Base-by-base conservation (phyloP, 1,140 invertebrate species). In the Micrasema longulum region DNA sequence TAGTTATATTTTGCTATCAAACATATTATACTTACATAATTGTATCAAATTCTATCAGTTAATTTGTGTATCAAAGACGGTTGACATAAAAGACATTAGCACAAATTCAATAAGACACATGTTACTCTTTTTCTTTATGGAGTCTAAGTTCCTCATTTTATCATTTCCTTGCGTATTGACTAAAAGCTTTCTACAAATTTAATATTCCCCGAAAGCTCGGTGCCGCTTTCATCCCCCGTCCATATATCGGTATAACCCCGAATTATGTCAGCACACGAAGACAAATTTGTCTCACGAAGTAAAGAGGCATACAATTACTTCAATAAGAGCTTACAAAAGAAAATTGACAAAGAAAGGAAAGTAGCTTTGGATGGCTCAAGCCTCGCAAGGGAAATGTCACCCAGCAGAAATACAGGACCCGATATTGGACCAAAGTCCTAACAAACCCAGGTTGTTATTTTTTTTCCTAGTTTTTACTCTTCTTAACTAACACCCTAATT, bases 291-390 rank as follows among this genome's bases (percentile, higher is more conserved):
- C 16, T 22, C 18, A 23, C 64, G 16, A 52, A 66, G 31, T 18
- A 67, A 36, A 45, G 64, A 45, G 36, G 60, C 50, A 66, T 57
- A 73, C 67, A 65, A 66, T 73, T 69, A 73, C 71, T 57, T 55
- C 45, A 47, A 43, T 65, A 55, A 43, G 41, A 52, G 50, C 52
- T 73, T 57, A 69, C 65, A 69, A 69, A 72, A 65, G 66, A 69
- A 69, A 64, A 73, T 69, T 73, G 66, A 73, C 66, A 73, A 73
- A 69, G 71, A 55, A 53, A 26, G 36, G 43, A 55, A 69, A 73
- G 66, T 55, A 69, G 71, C 47, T 69, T 69, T 53, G 20, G 16
- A 23, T 48, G 60, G 41, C 60, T 47, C 53, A 47, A 47, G 20
- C n/a, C 16, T 31, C 10, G 43, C n/a, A 47, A 41, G 14, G 16